Evolutionary conservation across 2,888 invertebrate genomes (phyloP), one percentile per base, ranked within the genome.

Genomic region (Celastrina argiolus): DNA sequence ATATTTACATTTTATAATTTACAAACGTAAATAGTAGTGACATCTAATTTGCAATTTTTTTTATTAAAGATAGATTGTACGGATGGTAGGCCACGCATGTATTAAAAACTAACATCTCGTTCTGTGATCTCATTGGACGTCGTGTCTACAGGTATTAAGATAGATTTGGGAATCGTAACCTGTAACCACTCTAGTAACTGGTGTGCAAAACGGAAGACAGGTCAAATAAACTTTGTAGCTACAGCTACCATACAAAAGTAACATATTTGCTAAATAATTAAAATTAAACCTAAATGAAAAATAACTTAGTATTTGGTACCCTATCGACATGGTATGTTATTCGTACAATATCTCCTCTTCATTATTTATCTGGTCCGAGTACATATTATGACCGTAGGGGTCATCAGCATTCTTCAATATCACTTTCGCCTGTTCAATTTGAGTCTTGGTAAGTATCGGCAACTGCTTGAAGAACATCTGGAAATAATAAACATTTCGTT

Each of bases 381-480:
- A 6, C 6, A 61, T 10, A 2, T 18, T 5, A 12, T 36, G 28
- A n/a, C 10, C 41, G 2, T 41, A 28, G 12, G 42, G 2, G n/a
- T 42, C 7, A 12, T 64, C 64, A 8, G 34, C 12, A 16, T 5
- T 51, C 67, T 79, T 81, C 0, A 80, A 59, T 0, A 81, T 75
- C 0, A 83, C 68, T 66, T 81, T 83, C 0, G 84, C 84, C 34
- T 82, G 74, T 39, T 80, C 69, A 1, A 86, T 66, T 69, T 84
- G 78, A 1, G 74, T 72, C 2, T 83, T 76, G 0, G 82, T 74
- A 72, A 90, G 73, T 0, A 75, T 80, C 7, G 89, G 88, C 22
- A 88, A 69, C 3, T 75, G 75, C 73, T 85, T 87, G 75, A 83
- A 81, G 76, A 85, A 88, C 87, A 87, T 88, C 89, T 90, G 78